A percentile compares a stretch with the other conserved stretches of the same genome.
Conservation (phyloP, 2,797 vertebrate genomes). For the Sebastes steindachneri region DNA sequence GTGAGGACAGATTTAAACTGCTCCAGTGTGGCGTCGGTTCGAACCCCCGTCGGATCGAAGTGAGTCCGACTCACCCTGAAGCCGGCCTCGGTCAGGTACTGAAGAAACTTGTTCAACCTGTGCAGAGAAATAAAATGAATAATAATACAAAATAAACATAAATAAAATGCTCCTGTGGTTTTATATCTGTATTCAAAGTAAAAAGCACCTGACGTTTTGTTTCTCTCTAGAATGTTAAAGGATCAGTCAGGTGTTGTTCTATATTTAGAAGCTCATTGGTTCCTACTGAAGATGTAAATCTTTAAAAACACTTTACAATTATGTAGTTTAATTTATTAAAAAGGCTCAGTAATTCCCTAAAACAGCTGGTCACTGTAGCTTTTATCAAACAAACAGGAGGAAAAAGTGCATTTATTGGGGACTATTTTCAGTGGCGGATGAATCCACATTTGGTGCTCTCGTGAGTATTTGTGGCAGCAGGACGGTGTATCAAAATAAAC, state of each 20-base stretch:
- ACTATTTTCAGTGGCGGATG: neutral
- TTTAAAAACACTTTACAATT: no score
- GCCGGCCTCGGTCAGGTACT: constrained; percentile 92
- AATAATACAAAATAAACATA: neutral
- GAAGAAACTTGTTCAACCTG: constrained; percentile 96
- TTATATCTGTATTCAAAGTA: neutral
- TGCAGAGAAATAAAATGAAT: neutral
- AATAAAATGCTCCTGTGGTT: neutral
- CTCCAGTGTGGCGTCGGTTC: constrained; percentile 89
- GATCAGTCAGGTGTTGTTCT: neutral
- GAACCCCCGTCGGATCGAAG: constrained; percentile 96
- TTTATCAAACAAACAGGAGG: neutral
- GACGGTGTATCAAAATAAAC: neutral
- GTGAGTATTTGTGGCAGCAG: neutral
- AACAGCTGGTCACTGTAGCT: neutral
- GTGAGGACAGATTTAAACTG: constrained; percentile 92
- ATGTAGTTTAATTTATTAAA: no score
- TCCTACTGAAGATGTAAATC: neutral
- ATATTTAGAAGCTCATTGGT: no score
- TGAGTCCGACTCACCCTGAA: constrained; percentile 96
- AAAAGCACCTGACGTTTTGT: neutral
- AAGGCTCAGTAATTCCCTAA: no score
- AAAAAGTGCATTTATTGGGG: neutral
- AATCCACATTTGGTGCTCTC: neutral
- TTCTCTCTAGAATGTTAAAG: no score